A percentile compares a stretch with the other conserved stretches of the same genome.
phyloP scores from a whole-genome alignment of 2,888 invertebrate species.

The Onthophagus sagittarius region DNA sequence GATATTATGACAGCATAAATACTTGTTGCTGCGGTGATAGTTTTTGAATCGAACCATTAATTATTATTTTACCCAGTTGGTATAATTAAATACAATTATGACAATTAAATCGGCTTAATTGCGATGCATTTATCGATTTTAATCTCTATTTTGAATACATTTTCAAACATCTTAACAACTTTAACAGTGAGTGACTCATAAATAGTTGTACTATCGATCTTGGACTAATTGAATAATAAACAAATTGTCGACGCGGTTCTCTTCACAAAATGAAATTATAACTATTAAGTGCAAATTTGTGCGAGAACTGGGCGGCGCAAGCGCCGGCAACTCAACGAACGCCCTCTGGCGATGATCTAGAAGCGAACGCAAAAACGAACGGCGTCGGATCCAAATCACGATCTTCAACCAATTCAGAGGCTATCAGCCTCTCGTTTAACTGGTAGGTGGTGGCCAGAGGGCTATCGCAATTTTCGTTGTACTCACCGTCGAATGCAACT shows the following conservation, averaged over 20 bases:
- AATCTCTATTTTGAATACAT: neutral
- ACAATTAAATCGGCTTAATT: neutral
- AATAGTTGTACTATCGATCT: too few relatives aligned
- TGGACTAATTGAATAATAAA: neutral
- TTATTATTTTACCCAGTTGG: neutral
- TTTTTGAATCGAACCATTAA: neutral
- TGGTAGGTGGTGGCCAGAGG: constrained; percentile 7
- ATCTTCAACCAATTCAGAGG: constrained; percentile 7
- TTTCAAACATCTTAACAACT: too few relatives aligned
- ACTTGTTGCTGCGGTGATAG: neutral
- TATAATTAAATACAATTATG: neutral
- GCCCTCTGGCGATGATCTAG: neutral
- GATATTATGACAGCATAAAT: neutral
- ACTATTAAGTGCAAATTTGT: neutral
- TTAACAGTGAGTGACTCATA: too few relatives aligned
- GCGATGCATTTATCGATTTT: neutral
- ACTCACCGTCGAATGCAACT: neutral
- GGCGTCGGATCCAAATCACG: neutral
- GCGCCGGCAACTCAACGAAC: neutral
- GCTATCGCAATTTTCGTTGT: neutral
- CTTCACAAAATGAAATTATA: neutral
- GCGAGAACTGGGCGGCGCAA: neutral
- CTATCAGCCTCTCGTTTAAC: constrained; percentile 8
- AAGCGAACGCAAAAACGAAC: neutral
- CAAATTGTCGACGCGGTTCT: neutral